A percentile compares a stretch with the other conserved stretches of the same genome.
Conservation (phyloP, 2,797 vertebrate genomes). For the Rhyacichthys aspro region DNA sequence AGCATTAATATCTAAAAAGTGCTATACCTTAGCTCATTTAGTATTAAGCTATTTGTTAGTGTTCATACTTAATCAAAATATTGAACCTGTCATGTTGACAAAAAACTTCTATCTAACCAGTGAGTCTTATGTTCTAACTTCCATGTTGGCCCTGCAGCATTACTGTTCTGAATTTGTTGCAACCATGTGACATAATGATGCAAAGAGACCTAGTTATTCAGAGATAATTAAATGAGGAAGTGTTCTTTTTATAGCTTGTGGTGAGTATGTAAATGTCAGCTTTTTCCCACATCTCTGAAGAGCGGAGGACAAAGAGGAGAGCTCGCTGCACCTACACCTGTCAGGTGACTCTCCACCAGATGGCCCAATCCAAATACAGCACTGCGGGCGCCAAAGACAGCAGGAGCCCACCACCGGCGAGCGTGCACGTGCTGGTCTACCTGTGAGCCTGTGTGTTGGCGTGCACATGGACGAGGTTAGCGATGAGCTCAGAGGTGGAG, state of each 20-base stretch:
- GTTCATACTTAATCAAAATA: too few relatives aligned
- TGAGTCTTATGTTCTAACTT: too few relatives aligned
- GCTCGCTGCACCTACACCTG: constrained; percentile 63
- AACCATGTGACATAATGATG: constrained; percentile 18
- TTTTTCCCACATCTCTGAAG: constrained; percentile 4
- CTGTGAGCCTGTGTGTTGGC: constrained; percentile 6
- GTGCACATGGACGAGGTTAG: constrained; percentile 28
- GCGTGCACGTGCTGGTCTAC: background rate
- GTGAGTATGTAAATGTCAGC: constrained; percentile 5
- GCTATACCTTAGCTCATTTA: too few relatives aligned
- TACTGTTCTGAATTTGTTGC: background rate
- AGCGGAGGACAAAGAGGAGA: constrained; percentile 51
- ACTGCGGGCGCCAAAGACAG: constrained; percentile 44
- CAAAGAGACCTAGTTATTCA: background rate
- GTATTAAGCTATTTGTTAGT: too few relatives aligned
- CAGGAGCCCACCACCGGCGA: constrained; percentile 13
- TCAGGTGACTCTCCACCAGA: constrained; percentile 74
- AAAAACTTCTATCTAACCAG: too few relatives aligned
- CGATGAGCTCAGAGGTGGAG: constrained; percentile 66
- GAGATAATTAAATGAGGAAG: background rate
- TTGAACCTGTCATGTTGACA: too few relatives aligned
- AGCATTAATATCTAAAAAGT: too few relatives aligned
- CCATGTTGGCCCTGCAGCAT: background rate
- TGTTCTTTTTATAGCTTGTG: background rate
- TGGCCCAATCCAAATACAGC: constrained; percentile 71